These are phyloP conservation scores for Orgyia antiqua DNA, from an alignment of 2,888 invertebrate species.

Conservation along the genomic window DNA sequence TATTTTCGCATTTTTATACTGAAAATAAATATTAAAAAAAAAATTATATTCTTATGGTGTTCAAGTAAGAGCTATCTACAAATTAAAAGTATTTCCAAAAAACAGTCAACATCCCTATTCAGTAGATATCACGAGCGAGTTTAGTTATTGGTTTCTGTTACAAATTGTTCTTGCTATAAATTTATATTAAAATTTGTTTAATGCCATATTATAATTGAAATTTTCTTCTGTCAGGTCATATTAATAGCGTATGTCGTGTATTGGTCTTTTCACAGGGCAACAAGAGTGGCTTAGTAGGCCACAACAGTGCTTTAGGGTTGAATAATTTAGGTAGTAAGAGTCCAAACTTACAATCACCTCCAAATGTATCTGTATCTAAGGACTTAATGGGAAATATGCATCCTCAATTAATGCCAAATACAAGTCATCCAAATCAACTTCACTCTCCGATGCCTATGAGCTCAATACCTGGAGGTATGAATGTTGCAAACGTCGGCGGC, in stretches of 20 bases:
- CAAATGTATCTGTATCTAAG: slow-evolving; percentile 89
- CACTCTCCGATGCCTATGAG: slow-evolving; percentile 82
- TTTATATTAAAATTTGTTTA: too few species aligned
- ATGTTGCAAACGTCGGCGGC: slow-evolving; percentile 81
- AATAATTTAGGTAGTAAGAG: slow-evolving; percentile 89
- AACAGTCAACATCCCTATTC: too few species aligned
- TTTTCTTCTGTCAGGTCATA: too few species aligned
- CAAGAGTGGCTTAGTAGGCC: slow-evolving; percentile 83
- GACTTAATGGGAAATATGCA: slow-evolving; percentile 85
- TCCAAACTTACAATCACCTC: slow-evolving; percentile 90
- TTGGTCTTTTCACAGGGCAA: slow-evolving; percentile 81
- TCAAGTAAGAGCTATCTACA: too few species aligned
- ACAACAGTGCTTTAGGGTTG: slow-evolving; percentile 85
- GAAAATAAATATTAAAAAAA: too few species aligned
- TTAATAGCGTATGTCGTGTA: slow-evolving; percentile 59
- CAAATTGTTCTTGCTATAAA: too few species aligned
- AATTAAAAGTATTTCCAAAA: too few species aligned
- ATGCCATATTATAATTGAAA: too few species aligned
- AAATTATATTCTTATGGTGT: too few species aligned
- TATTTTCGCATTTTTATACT: too few species aligned
- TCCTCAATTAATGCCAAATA: slow-evolving; percentile 86
- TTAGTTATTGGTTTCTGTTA: too few species aligned
- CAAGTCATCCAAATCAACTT: slow-evolving; percentile 81
- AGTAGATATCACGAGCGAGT: too few species aligned
- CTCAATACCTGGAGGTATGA: slow-evolving; percentile 86